phyloP scores from a whole-genome alignment of 2,113 vertebrate species.

The Myiopsitta monachus region DNA sequence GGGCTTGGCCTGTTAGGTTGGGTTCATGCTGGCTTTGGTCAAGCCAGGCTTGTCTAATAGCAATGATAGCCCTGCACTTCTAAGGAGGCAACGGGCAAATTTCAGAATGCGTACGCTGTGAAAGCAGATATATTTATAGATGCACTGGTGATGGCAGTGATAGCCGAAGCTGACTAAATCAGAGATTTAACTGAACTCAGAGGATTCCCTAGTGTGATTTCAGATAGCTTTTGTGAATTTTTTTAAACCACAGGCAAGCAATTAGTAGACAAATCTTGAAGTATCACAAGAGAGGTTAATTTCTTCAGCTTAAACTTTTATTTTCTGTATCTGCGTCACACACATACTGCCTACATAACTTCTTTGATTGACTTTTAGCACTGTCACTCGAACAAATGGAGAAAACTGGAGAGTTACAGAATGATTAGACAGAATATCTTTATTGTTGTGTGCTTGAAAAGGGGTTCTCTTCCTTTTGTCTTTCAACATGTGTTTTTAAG shows the following conservation, averaged over 20 bases:
- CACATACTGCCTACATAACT: neutral
- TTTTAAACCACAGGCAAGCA: neutral
- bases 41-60: neutral
- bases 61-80: neutral
- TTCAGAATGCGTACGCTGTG: neutral
- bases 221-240: neutral
- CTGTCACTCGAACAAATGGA: neutral
- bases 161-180: slow-evolving; percentile 6
- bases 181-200: neutral
- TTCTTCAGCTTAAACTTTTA: neutral
- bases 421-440: neutral
- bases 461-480: neutral
- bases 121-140: slow-evolving; percentile 48
- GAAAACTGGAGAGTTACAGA: neutral
- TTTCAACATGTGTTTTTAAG: neutral
- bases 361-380: neutral
- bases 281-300: neutral
- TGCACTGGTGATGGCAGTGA: neutral
- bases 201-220: neutral
- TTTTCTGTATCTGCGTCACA: neutral
- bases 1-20: slow-evolving; percentile 31
- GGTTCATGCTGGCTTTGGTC: neutral
- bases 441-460: neutral
- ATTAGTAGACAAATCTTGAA: neutral
- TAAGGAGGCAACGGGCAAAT: neutral